Evolutionary conservation across 2,888 invertebrate species (phyloP), one percentile per base, ranked within the genome.

Genomic region (Hirtodrosophila histrioides): DNA sequence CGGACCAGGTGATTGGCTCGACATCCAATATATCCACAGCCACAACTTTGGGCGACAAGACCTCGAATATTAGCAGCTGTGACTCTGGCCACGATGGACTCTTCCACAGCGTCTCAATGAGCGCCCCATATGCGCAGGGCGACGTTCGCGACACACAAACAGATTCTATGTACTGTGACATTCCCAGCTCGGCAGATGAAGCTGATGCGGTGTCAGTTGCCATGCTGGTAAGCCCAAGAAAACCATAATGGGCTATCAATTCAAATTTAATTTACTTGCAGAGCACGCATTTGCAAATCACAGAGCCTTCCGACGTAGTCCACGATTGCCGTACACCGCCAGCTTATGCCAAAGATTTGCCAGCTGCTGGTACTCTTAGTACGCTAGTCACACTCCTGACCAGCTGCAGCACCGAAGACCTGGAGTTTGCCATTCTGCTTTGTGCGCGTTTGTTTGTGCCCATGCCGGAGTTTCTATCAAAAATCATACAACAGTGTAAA

Each of bases 401-500:
- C 29, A 56, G 45, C 48, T 93, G 61, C 37, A 56, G 29, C 23
- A 95, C 95, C 91, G 94, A 96, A 81, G 94, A 96, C 9, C 97
- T 96, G 92, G 94, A 96, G 74, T 98, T 98, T 46, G 54, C 40
- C 8, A 11, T 83, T 6, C n/a, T 85, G 17, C 53, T 76, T 27
- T 67, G 78, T 12, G 62, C 66, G 3, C 77, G 84, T n/a, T 40
- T 83, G 36, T 68, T 69, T 56, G 55, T 65, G 1, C 27, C 67
- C 86, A 97, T 98, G 2, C 96, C 97, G 91, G 97, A 97, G 90
- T 93, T 98, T 56, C 93, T 98, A 44, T 94, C 94, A 68, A 95
- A 95, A 90, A 94, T 98, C 48, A 95, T 96, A 89, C 94, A 95
- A 86, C 93, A 96, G 71, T 71, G 56, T 43, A 50, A 58, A 1